Base-by-base conservation (phyloP, 2,797 vertebrate genomes). In the Simalia tracyae region DNA sequence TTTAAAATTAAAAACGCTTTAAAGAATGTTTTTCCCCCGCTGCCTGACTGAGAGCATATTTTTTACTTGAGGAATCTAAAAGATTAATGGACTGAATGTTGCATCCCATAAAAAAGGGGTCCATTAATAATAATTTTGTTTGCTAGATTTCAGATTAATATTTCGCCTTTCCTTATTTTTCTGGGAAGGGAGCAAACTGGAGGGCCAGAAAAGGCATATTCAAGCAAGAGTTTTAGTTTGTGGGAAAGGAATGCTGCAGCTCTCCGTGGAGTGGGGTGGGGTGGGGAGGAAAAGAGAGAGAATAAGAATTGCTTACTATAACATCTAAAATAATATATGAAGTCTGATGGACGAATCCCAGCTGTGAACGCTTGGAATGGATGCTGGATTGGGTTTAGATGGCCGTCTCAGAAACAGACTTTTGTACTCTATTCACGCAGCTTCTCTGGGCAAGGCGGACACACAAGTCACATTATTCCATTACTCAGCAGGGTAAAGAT, bases 321-420 rank as follows among this genome's bases (percentile, higher is more conserved):
- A 92, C 90, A 92, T 56, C 92, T 81, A 87, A 92, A 90, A 90
- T 81, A 87, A 90, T 81, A 60, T 85, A 87, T 90, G 92, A 90
- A 28, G 59, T 59, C 92, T 92, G 31, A 81, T 81, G 57, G 90
- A 90, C 84, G 86, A 92, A 92, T 87, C 84, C 92, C 84, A 92
- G 84, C 89, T 92, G 84, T 92, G 84, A 50, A 72, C 89, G 84
- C 66, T n/a, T 66, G 63, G 10, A 86, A 81, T 63, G 42, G 68
- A 86, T 92, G 76, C 92, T 68, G 57, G 61, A 14, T 66, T 89
- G 28, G 90, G 92, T 92, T 92, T 76, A 86, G 72, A 24, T 64
- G 59, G 54, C 10, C 50, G 64, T 76, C 64, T 31, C 42, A 63
- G 36, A 76, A 92, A 22, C 12, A 92, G 84, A 88, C 60, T 46